phyloP scores from a whole-genome alignment of 2,113 vertebrate species.

The Gopherus evgoodei region DNA sequence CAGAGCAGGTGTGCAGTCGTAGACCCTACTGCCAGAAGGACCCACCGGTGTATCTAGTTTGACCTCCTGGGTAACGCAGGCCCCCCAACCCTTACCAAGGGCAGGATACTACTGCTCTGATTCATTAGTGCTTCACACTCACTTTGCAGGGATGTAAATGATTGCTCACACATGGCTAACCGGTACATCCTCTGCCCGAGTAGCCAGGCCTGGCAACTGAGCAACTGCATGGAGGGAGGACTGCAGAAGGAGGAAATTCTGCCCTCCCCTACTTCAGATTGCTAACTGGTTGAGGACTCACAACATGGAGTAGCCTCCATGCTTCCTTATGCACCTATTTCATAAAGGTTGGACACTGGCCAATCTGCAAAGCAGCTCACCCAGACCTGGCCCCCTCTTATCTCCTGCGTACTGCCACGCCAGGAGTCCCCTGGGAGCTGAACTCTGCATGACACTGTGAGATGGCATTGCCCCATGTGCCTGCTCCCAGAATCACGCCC shows the following conservation, averaged over 20 bases:
- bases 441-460: background rate
- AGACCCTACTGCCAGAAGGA: background rate
- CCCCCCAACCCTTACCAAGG: background rate
- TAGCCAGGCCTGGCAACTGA: no score
- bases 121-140: background rate
- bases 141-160: background rate
- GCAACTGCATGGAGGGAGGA: background rate
- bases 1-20: background rate
- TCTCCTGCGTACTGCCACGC: background rate
- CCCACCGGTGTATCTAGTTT: background rate
- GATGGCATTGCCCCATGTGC: background rate
- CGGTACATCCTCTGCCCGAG: background rate
- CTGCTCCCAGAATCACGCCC: background rate
- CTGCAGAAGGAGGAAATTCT: background rate
- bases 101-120: background rate
- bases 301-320: background rate
- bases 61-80: background rate
- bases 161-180: background rate
- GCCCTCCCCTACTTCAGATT: background rate
- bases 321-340: background rate
- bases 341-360: background rate
- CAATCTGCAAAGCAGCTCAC: background rate
- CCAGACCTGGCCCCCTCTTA: background rate
- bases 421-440: background rate
- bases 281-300: background rate